Evolutionary conservation across 2,797 vertebrate genomes (phyloP), one percentile per base, ranked within the genome.

Genomic region (Momotus momota): DNA sequence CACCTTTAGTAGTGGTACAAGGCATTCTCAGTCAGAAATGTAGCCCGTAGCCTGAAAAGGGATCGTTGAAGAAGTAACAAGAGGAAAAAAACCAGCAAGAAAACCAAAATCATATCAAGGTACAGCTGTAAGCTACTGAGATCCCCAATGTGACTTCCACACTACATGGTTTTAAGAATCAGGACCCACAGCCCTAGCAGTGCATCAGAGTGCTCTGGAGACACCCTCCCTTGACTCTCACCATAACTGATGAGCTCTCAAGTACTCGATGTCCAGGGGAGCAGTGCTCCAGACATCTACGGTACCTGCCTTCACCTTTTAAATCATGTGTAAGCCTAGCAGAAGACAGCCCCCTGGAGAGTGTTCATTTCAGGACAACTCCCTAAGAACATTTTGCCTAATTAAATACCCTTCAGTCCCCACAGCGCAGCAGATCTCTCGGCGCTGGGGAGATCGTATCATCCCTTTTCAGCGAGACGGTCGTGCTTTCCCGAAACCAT

Each of bases 31-130:
- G 10, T 23, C 18, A 31, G 33, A 61, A 75, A 33, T 3, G 41
- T 61, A 64, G 40, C 33, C 5, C 1, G 0, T 3, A 29, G 27
- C 9, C 45, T 67, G 66, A 78, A 29, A 71, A 86, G 12, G 43
- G n/a, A 75, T 22, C 55, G 4, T 12, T 35, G 35, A 33, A 54
- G 6, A 55, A 71, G 67, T n/a, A 51, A 5, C 54, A 71, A 71
- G 10, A 26, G 21, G 12, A 3, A 29, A 29, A 33, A 41, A 38
- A 15, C 2, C 1, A 27, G 6, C 1, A 5, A 19, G 1, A 2
- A 80, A 67, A 9, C 6, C 18, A 49, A 81, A 84, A 49, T 43
- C 60, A 10, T 40, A 25, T 14, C 35, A 74, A 57, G 35, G 67
- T 8, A 27, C 25, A 81, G 15, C 45, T 79, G 52, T 27, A 52